Evolutionary conservation across 2,113 vertebrate species (phyloP).

Genomic region (Tragelaphus strepsiceros): DNA sequence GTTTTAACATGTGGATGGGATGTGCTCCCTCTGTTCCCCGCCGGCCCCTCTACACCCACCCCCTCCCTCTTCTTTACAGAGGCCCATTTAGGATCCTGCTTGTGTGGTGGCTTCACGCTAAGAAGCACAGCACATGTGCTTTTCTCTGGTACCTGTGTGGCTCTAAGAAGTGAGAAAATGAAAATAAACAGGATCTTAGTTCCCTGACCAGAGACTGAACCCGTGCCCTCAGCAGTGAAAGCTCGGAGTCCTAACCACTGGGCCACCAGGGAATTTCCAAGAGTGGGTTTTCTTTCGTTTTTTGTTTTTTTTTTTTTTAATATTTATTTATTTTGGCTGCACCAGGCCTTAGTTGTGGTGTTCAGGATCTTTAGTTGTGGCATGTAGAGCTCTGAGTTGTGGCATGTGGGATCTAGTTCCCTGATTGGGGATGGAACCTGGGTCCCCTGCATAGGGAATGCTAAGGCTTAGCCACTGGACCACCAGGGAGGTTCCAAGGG

Average conservation of each 20-base stretch:
- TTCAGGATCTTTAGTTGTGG: neutral
- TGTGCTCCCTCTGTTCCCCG: neutral
- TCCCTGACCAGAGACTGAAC: neutral
- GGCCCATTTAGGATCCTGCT: neutral
- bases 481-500: neutral
- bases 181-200: neutral
- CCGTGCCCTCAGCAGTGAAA: neutral
- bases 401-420: neutral
- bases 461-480: neutral
- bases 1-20: rapidly evolving
- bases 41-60: neutral
- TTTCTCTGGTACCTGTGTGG: neutral
- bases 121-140: neutral
- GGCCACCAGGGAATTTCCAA: neutral
- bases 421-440: neutral
- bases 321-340: neutral
- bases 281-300: neutral
- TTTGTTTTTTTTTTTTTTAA: neutral
- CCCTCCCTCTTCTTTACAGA: neutral
- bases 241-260: neutral
- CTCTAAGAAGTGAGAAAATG: neutral
- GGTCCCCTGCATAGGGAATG: neutral
- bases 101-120: neutral
- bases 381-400: neutral
- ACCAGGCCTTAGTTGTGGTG: neutral